Evolutionary conservation across 2,113 vertebrate species (phyloP).

Genomic region (Raja brachyura): DNA sequence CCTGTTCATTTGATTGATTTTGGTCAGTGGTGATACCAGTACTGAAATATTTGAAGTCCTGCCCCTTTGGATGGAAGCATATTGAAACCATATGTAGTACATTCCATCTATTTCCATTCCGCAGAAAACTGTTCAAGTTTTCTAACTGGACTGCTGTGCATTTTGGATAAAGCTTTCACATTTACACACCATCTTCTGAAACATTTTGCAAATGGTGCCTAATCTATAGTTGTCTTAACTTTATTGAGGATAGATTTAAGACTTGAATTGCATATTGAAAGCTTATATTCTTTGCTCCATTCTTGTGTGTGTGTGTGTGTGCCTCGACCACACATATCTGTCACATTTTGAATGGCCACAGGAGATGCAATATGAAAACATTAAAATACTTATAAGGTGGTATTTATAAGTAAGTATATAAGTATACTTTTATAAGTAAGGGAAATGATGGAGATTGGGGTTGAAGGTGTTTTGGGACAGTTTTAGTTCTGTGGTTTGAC

Average conservation of each 20-base stretch:
- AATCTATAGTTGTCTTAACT: neutral
- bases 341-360: neutral
- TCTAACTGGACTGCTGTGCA: neutral
- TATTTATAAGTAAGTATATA: no score
- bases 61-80: slow-evolving; percentile 16
- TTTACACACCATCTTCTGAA: neutral
- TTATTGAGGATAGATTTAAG: neutral
- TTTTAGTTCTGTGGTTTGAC: neutral
- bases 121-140: neutral
- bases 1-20: slow-evolving; percentile 14
- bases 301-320: neutral
- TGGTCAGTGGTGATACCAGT: neutral
- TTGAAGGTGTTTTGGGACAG: neutral
- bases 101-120: neutral
- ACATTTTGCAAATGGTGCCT: neutral
- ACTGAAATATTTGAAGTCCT: slow-evolving; percentile 11
- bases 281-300: neutral
- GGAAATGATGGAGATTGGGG: neutral
- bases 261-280: neutral
- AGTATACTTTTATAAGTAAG: no score
- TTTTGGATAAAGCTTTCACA: neutral
- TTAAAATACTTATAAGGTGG: no score
- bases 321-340: neutral
- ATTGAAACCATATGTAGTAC: slow-evolving; percentile 33
- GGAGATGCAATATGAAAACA: neutral